Conservation (phyloP, 2,797 vertebrate genomes). For the Vipera ursinii region DNA sequence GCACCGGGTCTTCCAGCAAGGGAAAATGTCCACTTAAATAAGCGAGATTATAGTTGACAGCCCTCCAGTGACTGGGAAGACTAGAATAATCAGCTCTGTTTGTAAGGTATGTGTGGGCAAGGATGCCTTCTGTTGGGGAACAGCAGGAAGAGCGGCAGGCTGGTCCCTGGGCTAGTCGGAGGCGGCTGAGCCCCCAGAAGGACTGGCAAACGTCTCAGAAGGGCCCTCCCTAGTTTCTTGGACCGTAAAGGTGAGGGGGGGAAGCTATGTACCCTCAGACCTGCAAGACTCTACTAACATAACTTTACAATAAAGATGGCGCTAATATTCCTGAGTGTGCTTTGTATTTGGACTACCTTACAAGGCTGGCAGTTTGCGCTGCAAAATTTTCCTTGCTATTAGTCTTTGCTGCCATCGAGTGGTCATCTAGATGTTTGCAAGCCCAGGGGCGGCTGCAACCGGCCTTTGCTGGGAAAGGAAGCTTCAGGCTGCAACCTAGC, state of each 20-base stretch:
- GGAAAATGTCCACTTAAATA: neutral
- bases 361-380: neutral
- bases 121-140: neutral
- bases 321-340: neutral
- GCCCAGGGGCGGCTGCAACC: neutral
- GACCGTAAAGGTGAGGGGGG: neutral
- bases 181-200: neutral
- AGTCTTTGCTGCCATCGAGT: neutral
- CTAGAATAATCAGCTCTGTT: neutral
- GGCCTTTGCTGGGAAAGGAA: neutral
- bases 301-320: neutral
- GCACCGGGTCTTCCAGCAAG: no score
- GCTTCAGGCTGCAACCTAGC: neutral
- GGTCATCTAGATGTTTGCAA: neutral
- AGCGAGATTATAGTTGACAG: neutral
- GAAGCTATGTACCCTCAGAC: neutral
- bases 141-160: neutral
- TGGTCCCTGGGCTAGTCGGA: fast-evolving
- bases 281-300: neutral
- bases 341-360: neutral
- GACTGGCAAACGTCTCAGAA: neutral
- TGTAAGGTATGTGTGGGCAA: neutral
- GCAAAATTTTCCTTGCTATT: neutral
- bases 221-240: neutral
- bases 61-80: neutral